Conservation (phyloP, 2,113 vertebrate genomes). For the Xiphophorus maculatus region DNA sequence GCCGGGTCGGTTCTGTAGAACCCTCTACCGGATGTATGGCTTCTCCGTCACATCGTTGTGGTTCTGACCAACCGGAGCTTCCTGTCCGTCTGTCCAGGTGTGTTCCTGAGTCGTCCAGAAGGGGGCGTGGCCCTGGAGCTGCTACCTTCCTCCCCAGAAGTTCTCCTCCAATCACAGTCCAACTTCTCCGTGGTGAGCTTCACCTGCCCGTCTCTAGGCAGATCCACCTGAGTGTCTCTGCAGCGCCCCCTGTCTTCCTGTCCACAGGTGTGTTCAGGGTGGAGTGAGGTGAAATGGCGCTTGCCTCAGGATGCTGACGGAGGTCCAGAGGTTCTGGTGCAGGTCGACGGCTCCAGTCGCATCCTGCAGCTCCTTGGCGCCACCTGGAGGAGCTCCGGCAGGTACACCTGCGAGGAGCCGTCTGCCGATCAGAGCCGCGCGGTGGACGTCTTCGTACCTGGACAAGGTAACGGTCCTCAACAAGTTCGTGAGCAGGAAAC, state of each 20-base stretch:
- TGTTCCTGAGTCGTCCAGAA: slow-evolving; percentile 60
- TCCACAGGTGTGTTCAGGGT: slow-evolving; percentile 80
- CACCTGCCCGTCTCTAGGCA: not conserved
- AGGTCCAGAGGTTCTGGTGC: slow-evolving; percentile 15
- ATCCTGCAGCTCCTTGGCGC: slow-evolving; percentile 80
- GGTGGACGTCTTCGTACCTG: slow-evolving; percentile 90
- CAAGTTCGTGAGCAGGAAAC: not conserved
- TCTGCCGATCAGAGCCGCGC: slow-evolving; percentile 66
- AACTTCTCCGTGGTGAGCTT: slow-evolving; percentile 78
- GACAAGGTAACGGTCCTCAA: slow-evolving; percentile 51
- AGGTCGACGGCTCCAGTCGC: slow-evolving; percentile 76
- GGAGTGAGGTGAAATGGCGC: slow-evolving; percentile 80
- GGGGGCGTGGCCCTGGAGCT: slow-evolving; percentile 71
- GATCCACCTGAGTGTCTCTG: slow-evolving; percentile 75
- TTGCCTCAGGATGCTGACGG: slow-evolving; percentile 15
- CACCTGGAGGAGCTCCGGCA: slow-evolving; percentile 85
- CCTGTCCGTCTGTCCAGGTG: slow-evolving; percentile 38
- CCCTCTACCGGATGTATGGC: no score
- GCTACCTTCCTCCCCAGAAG: slow-evolving; percentile 70
- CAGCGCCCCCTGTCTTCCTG: not conserved
- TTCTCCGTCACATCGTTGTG: no score
- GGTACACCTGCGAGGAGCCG: slow-evolving; percentile 83
- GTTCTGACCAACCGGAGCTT: no score
- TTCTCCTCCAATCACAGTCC: slow-evolving; percentile 80
- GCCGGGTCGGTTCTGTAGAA: no score